Evolutionary conservation across 2,113 vertebrate genomes (phyloP).

Genomic region (Chloropsis hardwickii): DNA sequence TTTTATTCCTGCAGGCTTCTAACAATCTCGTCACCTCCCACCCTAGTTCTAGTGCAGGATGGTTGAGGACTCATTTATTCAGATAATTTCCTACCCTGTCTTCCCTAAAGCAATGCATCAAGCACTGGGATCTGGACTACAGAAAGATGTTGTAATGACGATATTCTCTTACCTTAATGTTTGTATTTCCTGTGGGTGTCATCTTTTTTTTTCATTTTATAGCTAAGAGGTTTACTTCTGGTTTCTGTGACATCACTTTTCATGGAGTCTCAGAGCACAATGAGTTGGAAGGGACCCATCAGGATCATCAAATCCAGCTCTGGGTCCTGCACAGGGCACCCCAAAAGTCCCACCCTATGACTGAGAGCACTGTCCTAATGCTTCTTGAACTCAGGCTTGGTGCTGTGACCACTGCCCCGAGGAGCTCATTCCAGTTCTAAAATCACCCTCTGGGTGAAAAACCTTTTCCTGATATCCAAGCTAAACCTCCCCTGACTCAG

Average conservation of each 20-base stretch:
- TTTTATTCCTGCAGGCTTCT: background rate
- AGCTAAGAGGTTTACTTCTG: background rate
- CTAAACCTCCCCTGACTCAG: background rate
- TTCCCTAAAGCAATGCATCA: background rate
- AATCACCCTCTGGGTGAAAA: background rate
- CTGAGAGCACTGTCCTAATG: background rate
- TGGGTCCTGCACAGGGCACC: background rate
- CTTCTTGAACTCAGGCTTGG: background rate
- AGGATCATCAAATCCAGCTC: background rate
- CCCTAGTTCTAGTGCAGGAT: background rate
- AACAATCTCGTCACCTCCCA: background rate
- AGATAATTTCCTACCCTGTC: background rate
- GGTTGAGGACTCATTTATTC: background rate
- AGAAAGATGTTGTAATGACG: background rate
- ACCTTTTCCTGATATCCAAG: background rate
- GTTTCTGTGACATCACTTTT: background rate
- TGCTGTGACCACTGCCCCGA: background rate
- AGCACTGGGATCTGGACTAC: background rate
- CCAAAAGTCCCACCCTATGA: background rate
- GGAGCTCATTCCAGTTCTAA: background rate
- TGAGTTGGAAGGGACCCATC: background rate
- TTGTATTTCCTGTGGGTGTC: background rate
- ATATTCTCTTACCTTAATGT: background rate
- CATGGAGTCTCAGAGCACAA: rapidly evolving
- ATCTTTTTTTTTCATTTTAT: background rate